Conservation (phyloP, 2,888 invertebrate species). For the Habroteleia sp. region DNA sequence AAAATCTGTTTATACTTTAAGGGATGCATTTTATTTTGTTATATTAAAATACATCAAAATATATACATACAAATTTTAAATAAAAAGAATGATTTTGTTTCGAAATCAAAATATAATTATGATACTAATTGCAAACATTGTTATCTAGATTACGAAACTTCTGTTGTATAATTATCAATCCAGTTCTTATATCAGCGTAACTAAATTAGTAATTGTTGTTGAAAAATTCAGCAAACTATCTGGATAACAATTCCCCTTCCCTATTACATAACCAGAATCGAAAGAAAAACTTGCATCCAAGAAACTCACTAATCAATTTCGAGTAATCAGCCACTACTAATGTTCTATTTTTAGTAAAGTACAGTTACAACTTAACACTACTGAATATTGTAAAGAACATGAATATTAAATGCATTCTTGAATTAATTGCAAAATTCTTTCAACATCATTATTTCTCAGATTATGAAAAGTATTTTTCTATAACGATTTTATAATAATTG, state of each 20-base stretch:
- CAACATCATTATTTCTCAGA: no score
- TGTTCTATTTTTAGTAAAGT: conserved; percentile 49
- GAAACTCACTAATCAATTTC: conserved; percentile 50
- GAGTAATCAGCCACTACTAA: conserved; percentile 44
- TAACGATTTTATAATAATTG: no score
- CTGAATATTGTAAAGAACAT: conserved; percentile 4
- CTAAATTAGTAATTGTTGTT: conserved; percentile 20
- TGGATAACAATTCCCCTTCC: conserved; percentile 38
- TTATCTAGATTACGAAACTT: conserved; percentile 4
- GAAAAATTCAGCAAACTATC: conserved; percentile 25
- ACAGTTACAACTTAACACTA: conserved; percentile 50
- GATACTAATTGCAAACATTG: conserved; percentile 5
- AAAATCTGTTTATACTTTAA: no score
- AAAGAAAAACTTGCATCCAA: conserved; percentile 33
- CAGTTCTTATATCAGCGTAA: conserved; percentile 13
- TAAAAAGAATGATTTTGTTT: no score
- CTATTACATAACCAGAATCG: conserved; percentile 24
- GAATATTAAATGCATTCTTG: conserved; percentile 35
- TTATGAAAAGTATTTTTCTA: no score
- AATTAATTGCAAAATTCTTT: conserved; percentile 20
- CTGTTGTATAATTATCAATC: conserved; percentile 21
- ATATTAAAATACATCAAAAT: no score
- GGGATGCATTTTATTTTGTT: no score
- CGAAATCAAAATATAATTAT: background rate
- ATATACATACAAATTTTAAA: no score